These are phyloP conservation scores for Geotrypetes seraphini DNA, from an alignment of 2,797 vertebrate genomes.

Conservation along the genomic window DNA sequence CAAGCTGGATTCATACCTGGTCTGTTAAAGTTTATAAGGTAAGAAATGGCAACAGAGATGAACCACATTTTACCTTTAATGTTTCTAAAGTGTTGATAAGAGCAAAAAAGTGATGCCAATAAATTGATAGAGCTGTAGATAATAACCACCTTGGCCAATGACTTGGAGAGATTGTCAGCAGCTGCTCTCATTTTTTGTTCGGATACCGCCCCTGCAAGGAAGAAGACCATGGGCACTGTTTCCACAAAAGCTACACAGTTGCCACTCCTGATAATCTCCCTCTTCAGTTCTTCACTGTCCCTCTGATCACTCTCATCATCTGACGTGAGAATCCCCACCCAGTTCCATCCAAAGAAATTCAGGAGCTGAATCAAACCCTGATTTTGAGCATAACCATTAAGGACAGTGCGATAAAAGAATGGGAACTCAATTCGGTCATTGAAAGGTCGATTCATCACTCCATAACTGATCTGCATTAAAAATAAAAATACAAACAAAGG, in stretches of 20 bases:
- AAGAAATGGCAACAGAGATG: neutral
- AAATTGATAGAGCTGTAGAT: neutral
- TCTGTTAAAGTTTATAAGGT: neutral
- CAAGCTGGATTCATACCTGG: neutral
- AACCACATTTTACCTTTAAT: conserved; percentile 2
- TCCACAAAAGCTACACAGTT: neutral
- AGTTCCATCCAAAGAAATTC: conserved; percentile 2
- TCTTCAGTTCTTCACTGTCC: neutral
- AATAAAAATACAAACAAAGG: too few relatives aligned
- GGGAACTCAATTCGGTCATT: neutral
- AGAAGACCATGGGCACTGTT: too few relatives aligned
- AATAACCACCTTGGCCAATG: conserved; percentile 1
- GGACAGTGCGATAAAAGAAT: conserved; percentile 2
- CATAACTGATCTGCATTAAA: too few relatives aligned
- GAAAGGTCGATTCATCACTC: conserved; percentile 2
- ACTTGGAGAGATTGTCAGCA: neutral
- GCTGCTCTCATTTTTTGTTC: neutral
- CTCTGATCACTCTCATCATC: neutral
- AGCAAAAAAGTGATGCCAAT: too few relatives aligned
- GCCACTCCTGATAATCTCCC: neutral
- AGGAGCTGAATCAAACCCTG: conserved; percentile 2
- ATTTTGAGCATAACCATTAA: neutral
- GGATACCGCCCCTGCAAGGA: neutral
- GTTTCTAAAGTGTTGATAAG: neutral
- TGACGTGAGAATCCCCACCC: conserved; percentile 1